Evolutionary conservation across 2,888 invertebrate genomes (phyloP), one percentile per base, ranked within the genome.

Genomic region (Pherbina coryleti): DNA sequence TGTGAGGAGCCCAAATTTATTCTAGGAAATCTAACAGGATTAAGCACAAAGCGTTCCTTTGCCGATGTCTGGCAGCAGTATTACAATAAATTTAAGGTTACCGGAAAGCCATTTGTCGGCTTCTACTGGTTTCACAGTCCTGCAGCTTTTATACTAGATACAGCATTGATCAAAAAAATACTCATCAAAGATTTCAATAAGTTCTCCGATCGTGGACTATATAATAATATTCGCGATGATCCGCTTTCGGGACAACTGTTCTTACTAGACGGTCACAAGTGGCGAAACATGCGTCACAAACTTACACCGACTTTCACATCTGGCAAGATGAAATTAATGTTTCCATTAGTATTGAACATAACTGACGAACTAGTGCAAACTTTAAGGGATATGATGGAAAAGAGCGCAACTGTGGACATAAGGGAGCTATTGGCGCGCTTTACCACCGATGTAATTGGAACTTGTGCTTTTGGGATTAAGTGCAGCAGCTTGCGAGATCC

Each of bases 381-480:
- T n/a, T 66, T 82, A 5, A 80, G 69, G 2, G 83, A 84, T 5
- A 75, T 81, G 76, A 49, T 78, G 0, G 67, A 75, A 5, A 64
- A 79, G 2, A 31, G 78, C 8, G 72, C 81, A 4, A 81, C 81
- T 5, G 57, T 86, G 9, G 88, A 87, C 31, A 78, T 88, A 0
- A 85, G 83, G 1, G 90, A 91, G 17, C 76, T 90, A 4, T 83
- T 89, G 44, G 90, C 90, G 0, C 88, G 90, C 31, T 92, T 89
- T 76, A 91, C 91, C 0, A 90, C 91, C 1, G 92, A 92, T 81
- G 90, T 92, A 0, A 91, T 92, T 66, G 91, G 91, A 3, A 86
- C 85, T 0, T 90, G 90, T 81, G 91, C 90, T 5, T 91, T 91
- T 81, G 91, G 91, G 0, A 84, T 91, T 8, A 89, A 91, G 31